Conservation (phyloP, 2,888 invertebrate genomes). For the Drosophila fungiperda region DNA sequence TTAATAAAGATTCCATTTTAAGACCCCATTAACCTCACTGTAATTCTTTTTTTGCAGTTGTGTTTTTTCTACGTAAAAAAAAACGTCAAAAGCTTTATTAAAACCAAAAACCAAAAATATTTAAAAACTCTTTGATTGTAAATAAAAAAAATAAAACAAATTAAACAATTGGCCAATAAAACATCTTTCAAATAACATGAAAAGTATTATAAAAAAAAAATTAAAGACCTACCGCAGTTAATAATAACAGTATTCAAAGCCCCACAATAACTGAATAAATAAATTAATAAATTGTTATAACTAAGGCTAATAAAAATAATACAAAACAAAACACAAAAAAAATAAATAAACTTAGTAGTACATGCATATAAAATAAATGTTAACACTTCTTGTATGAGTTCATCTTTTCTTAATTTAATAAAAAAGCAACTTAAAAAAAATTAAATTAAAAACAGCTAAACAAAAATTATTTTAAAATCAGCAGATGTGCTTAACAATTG, state of each 20-base stretch:
- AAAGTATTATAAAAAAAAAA: constrained; percentile 55
- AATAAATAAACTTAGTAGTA: constrained; percentile 53
- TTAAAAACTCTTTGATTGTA: constrained; percentile 62
- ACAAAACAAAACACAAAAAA: constrained; percentile 20
- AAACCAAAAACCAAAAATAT: constrained; percentile 26
- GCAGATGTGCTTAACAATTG: constrained; percentile 40
- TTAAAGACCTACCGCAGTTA: constrained; percentile 68
- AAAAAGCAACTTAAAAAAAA: constrained; percentile 37
- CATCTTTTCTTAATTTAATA: constrained; percentile 66
- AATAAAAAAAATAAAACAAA: constrained; percentile 51
- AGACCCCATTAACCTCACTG: neutral
- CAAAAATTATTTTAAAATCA: constrained; percentile 35
- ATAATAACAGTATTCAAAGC: constrained; percentile 51
- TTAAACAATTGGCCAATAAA: constrained; percentile 62
- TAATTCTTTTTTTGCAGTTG: constrained; percentile 34
- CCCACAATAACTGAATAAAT: constrained; percentile 41
- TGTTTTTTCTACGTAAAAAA: constrained; percentile 26
- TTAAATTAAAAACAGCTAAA: constrained; percentile 29
- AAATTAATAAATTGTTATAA: constrained; percentile 45
- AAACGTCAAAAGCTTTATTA: constrained; percentile 66
- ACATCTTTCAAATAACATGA: constrained; percentile 32
- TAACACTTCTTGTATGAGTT: constrained; percentile 63
- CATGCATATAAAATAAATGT: constrained; percentile 62
- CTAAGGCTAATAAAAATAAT: constrained; percentile 47
- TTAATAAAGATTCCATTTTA: neutral